Base-by-base conservation (phyloP, 2,888 invertebrate genomes). In the Acronicta leporina region DNA sequence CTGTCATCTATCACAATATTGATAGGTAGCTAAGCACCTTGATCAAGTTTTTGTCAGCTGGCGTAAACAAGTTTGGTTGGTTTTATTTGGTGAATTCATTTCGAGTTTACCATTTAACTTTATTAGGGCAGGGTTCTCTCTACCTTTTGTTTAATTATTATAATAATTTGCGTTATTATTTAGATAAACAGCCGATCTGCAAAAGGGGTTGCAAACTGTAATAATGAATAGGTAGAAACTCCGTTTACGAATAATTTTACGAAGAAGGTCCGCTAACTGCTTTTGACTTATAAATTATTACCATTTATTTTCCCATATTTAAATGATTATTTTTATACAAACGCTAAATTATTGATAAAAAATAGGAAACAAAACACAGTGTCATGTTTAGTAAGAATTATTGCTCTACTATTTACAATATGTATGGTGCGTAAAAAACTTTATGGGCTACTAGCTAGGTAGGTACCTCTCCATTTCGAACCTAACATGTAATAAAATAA, bases 401-500 rank as follows among this genome's bases (percentile, higher is more conserved):
- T 73, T 60, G 65, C 44, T 47, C 47, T 45, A 67, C 62, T 57
- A 71, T 74, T 77, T 71, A 73, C 64, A 67, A 73, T 64, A 56
- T 68, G 63, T 68, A 62, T 63, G 63, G 73, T 79, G 82, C 72
- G 75, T 80, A 70, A 75, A 74, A 62, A 64, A 73, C 79, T 84
- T 84, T 84, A 84, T 76, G 64, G 63, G 56, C 61, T 63, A 56
- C 76, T 57, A 66, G 49, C 38, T 13, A n/a, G 5, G 50, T 49
- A 16, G 53, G 64, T 79, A 80, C 75, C 77, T 80, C 75, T 80
- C 79, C 77, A 81, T 82, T 79, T 79, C 72, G 65, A 80, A 77
- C 69, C 64, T 74, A 75, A 83, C 84, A 82, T 81, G 84, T 82
- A 79, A 82, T 85, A 83, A 85, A 86, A 85, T 69, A 80, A 75